Conservation (phyloP, 2,113 vertebrate genomes). For the Pipra filicauda region DNA sequence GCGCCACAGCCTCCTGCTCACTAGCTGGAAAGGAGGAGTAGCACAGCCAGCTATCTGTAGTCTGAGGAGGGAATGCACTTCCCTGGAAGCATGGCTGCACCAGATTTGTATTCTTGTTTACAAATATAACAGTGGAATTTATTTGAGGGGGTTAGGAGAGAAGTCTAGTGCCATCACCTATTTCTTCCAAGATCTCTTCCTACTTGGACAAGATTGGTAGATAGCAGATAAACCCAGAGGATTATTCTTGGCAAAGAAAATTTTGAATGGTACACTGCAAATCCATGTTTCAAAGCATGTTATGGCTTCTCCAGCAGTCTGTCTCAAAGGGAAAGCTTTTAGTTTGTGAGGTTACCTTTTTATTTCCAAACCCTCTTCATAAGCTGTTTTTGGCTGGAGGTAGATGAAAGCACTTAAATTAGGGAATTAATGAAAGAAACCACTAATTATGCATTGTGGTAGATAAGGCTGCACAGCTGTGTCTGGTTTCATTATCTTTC, state of each 20-base stretch:
- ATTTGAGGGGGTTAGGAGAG: background rate
- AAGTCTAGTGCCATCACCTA: background rate
- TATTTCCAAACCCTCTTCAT: background rate
- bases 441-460: background rate
- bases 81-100: background rate
- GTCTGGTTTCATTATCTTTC: background rate
- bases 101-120: background rate
- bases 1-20: background rate
- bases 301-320: background rate
- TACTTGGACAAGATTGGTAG: background rate
- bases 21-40: background rate
- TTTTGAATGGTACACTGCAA: background rate
- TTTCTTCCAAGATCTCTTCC: background rate
- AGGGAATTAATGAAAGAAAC: slow-evolving; percentile 11
- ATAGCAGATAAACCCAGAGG: background rate
- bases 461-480: background rate
- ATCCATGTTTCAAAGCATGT: background rate
- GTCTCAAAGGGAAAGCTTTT: background rate
- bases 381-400: background rate
- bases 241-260: background rate
- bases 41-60: background rate
- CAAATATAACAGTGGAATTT: background rate
- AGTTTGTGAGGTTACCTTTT: background rate
- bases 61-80: background rate
- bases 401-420: background rate